A percentile compares a stretch with the other conserved stretches of the same genome.
Evolutionary conservation across 2,113 vertebrate genomes (phyloP).

Genomic region (Myodes glareolus): DNA sequence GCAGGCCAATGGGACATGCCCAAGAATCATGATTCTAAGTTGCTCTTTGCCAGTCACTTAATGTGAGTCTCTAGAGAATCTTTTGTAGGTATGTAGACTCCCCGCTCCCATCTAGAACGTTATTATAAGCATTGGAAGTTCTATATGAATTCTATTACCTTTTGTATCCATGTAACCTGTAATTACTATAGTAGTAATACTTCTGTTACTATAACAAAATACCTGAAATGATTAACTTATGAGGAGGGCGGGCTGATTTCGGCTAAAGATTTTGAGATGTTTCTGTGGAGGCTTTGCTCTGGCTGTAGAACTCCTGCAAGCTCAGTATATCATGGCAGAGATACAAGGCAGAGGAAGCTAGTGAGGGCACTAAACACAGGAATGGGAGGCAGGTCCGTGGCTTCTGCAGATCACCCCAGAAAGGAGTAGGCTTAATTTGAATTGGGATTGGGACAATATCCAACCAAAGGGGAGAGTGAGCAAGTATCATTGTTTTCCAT

Average conservation of each 20-base stretch:
- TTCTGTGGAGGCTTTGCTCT: neutral
- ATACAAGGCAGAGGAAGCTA: neutral
- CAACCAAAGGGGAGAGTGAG: neutral
- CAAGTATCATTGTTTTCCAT: neutral
- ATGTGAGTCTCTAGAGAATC: neutral
- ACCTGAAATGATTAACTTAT: neutral
- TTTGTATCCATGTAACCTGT: neutral
- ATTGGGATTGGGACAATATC: neutral
- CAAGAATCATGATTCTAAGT: neutral
- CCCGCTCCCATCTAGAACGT: neutral
- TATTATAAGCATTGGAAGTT: neutral
- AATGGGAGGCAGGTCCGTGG: neutral
- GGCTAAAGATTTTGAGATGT: neutral
- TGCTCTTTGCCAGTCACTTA: neutral
- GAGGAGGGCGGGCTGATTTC: neutral
- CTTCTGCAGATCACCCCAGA: neutral
- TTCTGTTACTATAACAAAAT: neutral
- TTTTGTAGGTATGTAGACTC: neutral
- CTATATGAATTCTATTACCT: neutral
- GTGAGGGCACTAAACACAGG: neutral
- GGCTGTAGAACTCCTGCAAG: neutral
- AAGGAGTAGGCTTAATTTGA: neutral
- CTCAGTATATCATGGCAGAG: neutral
- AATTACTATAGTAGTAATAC: neutral
- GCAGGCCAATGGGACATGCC: neutral